Evolutionary conservation across 1,140 invertebrate species (phyloP).

Genomic region (Macrocentrus cingulum): DNA sequence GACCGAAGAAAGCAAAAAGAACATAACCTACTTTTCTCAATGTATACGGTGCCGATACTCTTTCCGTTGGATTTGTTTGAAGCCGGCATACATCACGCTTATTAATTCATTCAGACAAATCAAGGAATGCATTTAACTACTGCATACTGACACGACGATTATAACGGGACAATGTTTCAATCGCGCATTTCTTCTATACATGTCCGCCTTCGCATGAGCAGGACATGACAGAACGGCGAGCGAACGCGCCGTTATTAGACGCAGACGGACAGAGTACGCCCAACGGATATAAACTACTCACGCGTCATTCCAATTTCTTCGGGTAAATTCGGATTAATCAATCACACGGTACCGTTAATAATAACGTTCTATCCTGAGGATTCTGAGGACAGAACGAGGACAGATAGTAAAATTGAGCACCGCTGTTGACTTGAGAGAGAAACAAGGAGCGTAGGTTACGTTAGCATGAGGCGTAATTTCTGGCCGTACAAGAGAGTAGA

Average conservation of each 20-base stretch:
- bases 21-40: neutral
- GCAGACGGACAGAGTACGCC: neutral
- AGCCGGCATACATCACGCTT: too few species aligned
- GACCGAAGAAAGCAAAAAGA: neutral
- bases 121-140: conserved; percentile 6
- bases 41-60: too few species aligned
- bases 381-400: neutral
- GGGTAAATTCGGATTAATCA: neutral
- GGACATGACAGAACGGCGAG: too few species aligned
- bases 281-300: neutral
- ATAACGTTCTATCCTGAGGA: neutral
- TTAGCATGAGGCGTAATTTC: conserved; percentile 26
- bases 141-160: conserved; percentile 15
- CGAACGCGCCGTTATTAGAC: conserved; percentile 13
- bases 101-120: conserved; percentile 2
- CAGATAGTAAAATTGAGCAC: conserved; percentile 19
- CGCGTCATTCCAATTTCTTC: neutral
- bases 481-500: conserved; percentile 7
- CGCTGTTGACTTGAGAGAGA: conserved; percentile 13
- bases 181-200: conserved; percentile 18
- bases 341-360: neutral
- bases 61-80: too few species aligned
- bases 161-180: conserved; percentile 23
- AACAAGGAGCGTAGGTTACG: conserved; percentile 26
- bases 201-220: conserved; percentile 12